Conservation (phyloP, 1,140 invertebrate genomes). For the Popillia japonica region DNA sequence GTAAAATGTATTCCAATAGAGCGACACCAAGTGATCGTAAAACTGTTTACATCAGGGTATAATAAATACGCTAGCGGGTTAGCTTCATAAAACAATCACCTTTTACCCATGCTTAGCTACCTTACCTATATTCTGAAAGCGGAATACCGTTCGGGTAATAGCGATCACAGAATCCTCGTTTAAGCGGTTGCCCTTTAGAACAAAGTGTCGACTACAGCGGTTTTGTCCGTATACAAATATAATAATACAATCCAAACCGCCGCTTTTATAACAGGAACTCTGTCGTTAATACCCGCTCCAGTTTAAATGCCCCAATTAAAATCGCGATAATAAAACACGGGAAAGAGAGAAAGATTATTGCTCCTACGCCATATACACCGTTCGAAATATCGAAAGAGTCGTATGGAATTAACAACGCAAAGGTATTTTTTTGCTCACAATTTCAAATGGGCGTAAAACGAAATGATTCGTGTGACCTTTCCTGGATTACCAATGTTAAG, state of each 20-base stretch:
- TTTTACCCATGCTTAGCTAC: background rate
- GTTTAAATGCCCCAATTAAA: conserved; percentile 11
- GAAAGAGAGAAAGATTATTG: background rate
- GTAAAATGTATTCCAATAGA: too few species aligned
- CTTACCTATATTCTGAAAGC: background rate
- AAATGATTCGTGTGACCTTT: background rate
- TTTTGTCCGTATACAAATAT: conserved; percentile 15
- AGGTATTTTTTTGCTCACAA: background rate
- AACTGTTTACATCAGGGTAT: background rate
- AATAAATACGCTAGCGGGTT: background rate
- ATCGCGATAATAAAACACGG: conserved; percentile 6
- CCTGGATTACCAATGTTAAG: background rate
- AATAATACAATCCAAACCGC: background rate
- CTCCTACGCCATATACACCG: background rate
- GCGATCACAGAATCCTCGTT: conserved; percentile 1
- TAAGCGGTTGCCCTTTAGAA: background rate
- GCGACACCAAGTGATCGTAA: background rate
- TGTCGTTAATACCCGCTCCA: background rate
- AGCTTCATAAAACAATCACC: background rate
- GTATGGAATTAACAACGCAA: background rate
- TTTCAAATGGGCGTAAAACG: background rate
- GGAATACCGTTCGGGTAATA: background rate
- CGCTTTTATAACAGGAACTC: background rate
- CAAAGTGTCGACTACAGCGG: background rate
- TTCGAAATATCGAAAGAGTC: background rate